Base-by-base conservation (phyloP, 2,888 invertebrate genomes). In the Pollenia labialis region DNA sequence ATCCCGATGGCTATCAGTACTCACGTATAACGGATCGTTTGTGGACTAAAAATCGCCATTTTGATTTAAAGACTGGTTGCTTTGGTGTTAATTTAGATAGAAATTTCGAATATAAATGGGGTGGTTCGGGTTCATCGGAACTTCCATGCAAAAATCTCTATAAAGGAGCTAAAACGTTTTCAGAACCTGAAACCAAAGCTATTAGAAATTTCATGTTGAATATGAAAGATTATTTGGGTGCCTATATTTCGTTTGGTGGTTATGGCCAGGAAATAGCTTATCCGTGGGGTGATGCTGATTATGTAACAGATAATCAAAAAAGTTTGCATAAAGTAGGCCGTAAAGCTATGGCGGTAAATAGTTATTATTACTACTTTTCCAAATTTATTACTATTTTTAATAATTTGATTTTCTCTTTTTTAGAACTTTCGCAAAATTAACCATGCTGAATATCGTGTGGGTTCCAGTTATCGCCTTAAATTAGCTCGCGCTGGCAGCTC, bases 81-180 rank as follows among this genome's bases (percentile, higher is more conserved):
- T 93, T 95, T 2, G 97, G 97, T 0, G 96, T 96, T 0, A 97
- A 97, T 91, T 94, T 97, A 12, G 97, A 97, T 91, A 95, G 98
- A 87, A 98, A 98, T 93, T 98, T 97, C 91, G 97, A 96, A 94
- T 96, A 96, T 89, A 95, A 96, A 58, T 98, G 97, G 97, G 97
- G 96, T 23, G 94, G 95, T 89, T 97, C 97, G 0, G 96, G 97
- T 0, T 97, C 97, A 12, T 95, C 95, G 40, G 95, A 95, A 58
- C 95, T 97, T 91, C 96, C 97, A 0, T 98, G 98, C 90, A 95
- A 95, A 79, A 96, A 97, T 89, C 96, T 96, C 56, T 98, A 95
- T 90, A 95, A 96, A 44, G 98, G 98, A 0, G 92, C 95, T 0
- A 94, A 94, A n/a, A 94, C 97, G 2, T 97, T 97, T 91, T 98